Conservation (phyloP, 2,888 invertebrate species). For the Amphipyra tragopoginis region DNA sequence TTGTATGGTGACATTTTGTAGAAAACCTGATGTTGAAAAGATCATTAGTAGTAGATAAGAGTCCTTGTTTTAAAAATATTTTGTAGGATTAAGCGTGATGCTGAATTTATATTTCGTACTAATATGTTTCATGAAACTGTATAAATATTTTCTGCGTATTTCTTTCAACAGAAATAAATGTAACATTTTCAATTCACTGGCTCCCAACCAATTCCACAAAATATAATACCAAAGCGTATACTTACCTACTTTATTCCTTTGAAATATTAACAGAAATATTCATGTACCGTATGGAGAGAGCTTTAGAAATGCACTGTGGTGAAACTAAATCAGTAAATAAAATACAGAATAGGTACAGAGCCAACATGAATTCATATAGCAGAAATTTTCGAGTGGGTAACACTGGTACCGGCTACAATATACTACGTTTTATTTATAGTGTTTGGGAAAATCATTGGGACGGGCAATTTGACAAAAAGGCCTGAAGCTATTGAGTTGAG, state of each 20-base stretch:
- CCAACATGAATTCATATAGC: slow-evolving; percentile 36
- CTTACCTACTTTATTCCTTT: slow-evolving; percentile 7
- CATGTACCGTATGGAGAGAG: neutral
- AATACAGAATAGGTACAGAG: slow-evolving; percentile 23
- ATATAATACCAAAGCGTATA: slow-evolving; percentile 4
- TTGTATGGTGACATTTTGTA: too few species aligned
- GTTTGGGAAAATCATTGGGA: slow-evolving; percentile 35
- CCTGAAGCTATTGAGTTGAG: slow-evolving; percentile 24
- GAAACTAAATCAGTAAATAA: slow-evolving; percentile 37
- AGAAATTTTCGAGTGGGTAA: slow-evolving; percentile 27
- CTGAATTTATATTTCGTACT: too few species aligned
- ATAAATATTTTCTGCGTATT: neutral
- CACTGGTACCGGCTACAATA: slow-evolving; percentile 6
- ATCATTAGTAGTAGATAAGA: too few species aligned
- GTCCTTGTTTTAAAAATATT: too few species aligned
- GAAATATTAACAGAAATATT: slow-evolving; percentile 17
- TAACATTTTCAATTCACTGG: slow-evolving; percentile 6
- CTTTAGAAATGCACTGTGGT: slow-evolving; percentile 19
- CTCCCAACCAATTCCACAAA: neutral
- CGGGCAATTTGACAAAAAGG: slow-evolving; percentile 42
- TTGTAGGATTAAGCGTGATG: too few species aligned
- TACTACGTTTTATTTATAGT: slow-evolving; percentile 31
- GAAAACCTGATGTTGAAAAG: too few species aligned
- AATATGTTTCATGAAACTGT: too few species aligned
- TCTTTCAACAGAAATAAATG: neutral